A percentile compares a stretch with the other conserved stretches of the same genome.
Evolutionary conservation across 2,888 invertebrate genomes (phyloP).

Genomic region (Teleogryllus oceanicus): DNA sequence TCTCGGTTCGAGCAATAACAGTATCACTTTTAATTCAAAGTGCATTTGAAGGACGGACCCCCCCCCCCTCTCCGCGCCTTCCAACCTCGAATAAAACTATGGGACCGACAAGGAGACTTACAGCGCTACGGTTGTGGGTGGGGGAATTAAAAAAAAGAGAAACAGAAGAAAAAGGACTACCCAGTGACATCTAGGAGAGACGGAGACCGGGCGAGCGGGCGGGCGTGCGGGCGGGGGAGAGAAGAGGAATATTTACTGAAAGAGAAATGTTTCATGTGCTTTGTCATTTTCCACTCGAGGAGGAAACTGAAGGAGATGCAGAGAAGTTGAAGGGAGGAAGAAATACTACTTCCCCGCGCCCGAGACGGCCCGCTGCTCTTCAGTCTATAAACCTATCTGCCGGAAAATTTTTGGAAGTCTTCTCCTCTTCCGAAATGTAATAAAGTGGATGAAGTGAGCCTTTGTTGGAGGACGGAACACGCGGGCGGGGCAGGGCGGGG

Average conservation of each 20-base stretch:
- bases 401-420: constrained; percentile 23
- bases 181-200: not conserved
- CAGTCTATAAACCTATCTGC: constrained; percentile 21
- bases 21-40: constrained; percentile 26
- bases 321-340: constrained; percentile 11
- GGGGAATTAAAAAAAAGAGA: constrained; percentile 20
- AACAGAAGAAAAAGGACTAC: constrained; percentile 19
- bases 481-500: not conserved
- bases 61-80: too few species aligned
- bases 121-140: not conserved
- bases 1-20: not conserved
- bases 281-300: constrained; percentile 26
- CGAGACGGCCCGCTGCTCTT: not conserved
- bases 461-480: constrained; percentile 5
- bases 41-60: constrained; percentile 20
- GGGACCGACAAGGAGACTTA: not conserved
- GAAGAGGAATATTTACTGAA: constrained; percentile 24
- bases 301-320: not conserved
- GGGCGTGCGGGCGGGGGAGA: not conserved
- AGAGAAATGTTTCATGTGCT: constrained; percentile 18
- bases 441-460: constrained; percentile 10
- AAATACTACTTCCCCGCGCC: not conserved
- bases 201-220: too few species aligned
- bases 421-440: constrained; percentile 20
- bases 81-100: not conserved